phyloP scores from a whole-genome alignment of 2,797 vertebrate species.

The Ataeniobius toweri region DNA sequence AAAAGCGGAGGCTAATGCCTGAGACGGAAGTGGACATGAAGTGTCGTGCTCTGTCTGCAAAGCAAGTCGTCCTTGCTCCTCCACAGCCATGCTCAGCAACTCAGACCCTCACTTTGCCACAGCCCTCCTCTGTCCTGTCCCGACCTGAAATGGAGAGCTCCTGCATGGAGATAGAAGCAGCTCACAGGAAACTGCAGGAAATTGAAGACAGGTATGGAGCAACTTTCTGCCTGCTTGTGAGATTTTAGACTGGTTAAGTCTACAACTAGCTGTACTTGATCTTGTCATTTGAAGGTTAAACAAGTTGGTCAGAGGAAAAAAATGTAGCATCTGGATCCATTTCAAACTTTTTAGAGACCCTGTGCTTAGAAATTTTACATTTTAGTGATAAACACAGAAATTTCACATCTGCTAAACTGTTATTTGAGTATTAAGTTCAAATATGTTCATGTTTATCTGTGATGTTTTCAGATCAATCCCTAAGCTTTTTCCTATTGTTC shows the following conservation, averaged over 20 bases:
- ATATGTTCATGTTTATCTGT: too few species aligned
- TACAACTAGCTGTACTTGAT: not conserved
- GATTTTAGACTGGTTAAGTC: not conserved
- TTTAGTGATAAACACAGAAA: not conserved
- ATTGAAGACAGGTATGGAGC: slow-evolving; percentile 80
- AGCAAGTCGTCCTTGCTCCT: slow-evolving; percentile 34
- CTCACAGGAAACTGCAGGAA: slow-evolving; percentile 82
- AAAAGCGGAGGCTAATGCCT: slow-evolving; percentile 76
- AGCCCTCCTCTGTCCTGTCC: slow-evolving; percentile 29
- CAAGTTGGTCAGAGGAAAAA: too few species aligned
- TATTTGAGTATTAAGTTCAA: not conserved
- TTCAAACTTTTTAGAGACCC: not conserved
- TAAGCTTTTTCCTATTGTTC: too few species aligned
- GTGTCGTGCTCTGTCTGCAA: slow-evolving; percentile 33
- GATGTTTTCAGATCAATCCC: too few species aligned
- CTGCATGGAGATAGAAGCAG: slow-evolving; percentile 82
- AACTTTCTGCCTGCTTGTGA: not conserved
- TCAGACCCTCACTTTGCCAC: slow-evolving; percentile 29
- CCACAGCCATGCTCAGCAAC: slow-evolving; percentile 35
- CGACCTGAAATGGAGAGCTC: slow-evolving; percentile 64
- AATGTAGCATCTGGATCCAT: not conserved
- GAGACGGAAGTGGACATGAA: slow-evolving; percentile 55
- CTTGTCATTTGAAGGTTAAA: not conserved
- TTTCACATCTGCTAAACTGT: not conserved
- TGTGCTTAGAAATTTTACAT: not conserved